phyloP scores from a whole-genome alignment of 2,113 vertebrate species.

The Rallus limicola region DNA sequence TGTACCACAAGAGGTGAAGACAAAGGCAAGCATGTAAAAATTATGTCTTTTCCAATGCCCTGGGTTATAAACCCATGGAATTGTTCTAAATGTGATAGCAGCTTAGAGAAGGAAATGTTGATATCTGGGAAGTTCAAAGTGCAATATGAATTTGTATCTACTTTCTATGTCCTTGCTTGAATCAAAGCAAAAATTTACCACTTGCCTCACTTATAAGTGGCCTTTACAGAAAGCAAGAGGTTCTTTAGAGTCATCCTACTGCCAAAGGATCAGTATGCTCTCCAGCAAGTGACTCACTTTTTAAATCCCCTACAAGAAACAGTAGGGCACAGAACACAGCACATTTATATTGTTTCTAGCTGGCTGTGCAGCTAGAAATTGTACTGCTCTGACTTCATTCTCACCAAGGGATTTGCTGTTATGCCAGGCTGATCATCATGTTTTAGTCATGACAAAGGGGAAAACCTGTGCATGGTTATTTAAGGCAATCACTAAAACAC shows the following conservation, averaged over 20 bases:
- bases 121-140: background rate
- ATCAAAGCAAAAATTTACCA: background rate
- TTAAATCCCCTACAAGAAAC: background rate
- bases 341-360: background rate
- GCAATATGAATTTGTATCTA: background rate
- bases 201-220: background rate
- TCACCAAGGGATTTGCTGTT: background rate
- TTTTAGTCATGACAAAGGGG: slow-evolving; percentile 11
- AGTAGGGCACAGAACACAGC: background rate
- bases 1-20: background rate
- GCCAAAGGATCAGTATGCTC: background rate
- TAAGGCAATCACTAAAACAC: slow-evolving; percentile 31
- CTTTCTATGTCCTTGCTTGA: background rate
- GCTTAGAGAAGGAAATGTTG: background rate
- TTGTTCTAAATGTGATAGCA: background rate
- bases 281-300: background rate
- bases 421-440: background rate
- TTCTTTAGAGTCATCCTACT: background rate
- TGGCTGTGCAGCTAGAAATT: background rate
- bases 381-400: background rate
- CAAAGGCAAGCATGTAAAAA: background rate
- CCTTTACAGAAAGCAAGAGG: background rate
- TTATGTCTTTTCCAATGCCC: background rate
- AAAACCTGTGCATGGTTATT: background rate
- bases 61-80: background rate